A percentile compares a stretch with the other conserved stretches of the same genome.
Conservation (phyloP, 2,888 invertebrate genomes). For the Eilema caniola region DNA sequence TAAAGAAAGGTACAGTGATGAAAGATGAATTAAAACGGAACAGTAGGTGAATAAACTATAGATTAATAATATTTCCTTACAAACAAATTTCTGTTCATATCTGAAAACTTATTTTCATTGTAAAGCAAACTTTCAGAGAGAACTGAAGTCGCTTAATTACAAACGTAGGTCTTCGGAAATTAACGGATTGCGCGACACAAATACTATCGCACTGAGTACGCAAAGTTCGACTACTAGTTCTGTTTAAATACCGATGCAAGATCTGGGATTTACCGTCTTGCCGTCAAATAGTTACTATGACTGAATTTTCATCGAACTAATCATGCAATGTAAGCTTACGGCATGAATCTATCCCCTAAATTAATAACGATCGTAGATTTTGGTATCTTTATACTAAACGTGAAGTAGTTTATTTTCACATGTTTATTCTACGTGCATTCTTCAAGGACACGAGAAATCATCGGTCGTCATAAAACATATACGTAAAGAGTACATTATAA, state of each 20-base stretch:
- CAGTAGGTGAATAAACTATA: too few relatives aligned
- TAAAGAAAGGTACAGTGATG: too few relatives aligned
- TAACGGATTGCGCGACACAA: neutral
- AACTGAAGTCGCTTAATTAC: neutral
- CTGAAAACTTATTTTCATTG: neutral
- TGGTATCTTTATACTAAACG: too few relatives aligned
- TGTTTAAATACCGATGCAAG: neutral
- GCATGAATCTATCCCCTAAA: too few relatives aligned
- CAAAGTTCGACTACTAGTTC: neutral
- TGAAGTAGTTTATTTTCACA: neutral
- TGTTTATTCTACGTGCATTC: neutral
- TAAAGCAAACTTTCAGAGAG: neutral
- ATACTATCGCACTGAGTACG: neutral
- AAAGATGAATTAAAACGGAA: too few relatives aligned
- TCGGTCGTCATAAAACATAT: neutral
- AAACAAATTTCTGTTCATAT: neutral
- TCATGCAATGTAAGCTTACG: too few relatives aligned
- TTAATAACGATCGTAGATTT: too few relatives aligned
- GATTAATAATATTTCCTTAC: neutral
- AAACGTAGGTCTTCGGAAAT: neutral
- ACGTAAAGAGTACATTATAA: too few relatives aligned
- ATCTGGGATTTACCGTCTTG: neutral
- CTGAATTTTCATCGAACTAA: neutral
- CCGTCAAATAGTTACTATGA: neutral
- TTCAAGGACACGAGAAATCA: neutral